Evolutionary conservation across 2,113 vertebrate species (phyloP).

Genomic region (Pelusios castaneus): DNA sequence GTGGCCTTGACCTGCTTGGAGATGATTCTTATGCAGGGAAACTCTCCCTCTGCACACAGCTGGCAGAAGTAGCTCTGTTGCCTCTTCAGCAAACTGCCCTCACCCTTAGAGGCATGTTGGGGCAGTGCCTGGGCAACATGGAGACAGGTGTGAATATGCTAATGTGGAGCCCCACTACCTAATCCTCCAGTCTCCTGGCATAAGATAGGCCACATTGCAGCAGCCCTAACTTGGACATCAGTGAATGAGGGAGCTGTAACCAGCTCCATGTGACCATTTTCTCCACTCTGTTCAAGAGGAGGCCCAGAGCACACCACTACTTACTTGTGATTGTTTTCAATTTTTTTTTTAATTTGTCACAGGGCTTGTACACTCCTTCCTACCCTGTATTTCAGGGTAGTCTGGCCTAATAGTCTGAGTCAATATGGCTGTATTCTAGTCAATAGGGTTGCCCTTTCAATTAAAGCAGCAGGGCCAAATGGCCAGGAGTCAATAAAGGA

Average conservation of each 20-base stretch:
- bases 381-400: no score
- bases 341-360: no score
- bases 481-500: no score
- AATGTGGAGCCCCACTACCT: neutral
- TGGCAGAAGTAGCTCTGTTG: neutral
- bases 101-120: neutral
- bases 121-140: accelerated
- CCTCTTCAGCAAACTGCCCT: neutral
- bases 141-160: neutral
- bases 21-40: neutral
- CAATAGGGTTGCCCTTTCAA: no score
- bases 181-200: neutral
- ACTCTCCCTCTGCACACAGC: neutral
- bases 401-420: no score
- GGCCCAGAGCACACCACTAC: neutral
- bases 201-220: neutral
- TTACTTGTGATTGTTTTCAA: neutral
- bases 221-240: neutral
- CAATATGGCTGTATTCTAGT: no score
- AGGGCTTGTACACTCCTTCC: no score
- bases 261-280: neutral
- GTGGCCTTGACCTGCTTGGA: neutral
- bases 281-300: no score
- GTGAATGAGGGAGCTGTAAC: neutral
- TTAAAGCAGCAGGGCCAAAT: no score